Evolutionary conservation across 2,113 vertebrate species (phyloP).

Genomic region (Leiothrix lutea): DNA sequence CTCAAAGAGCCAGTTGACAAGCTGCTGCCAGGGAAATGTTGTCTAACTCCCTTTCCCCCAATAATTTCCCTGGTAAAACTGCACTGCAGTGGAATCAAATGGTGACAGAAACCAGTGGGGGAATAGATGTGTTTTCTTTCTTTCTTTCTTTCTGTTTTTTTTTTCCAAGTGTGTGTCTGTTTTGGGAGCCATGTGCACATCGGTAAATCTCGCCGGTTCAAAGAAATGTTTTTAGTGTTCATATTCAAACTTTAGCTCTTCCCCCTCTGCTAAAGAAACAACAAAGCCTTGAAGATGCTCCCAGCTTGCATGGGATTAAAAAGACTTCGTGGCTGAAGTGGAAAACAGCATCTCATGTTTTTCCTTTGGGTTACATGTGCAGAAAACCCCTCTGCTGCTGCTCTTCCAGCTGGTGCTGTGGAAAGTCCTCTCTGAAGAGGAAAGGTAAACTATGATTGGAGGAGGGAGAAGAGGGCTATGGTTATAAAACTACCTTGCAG

Average conservation of each 20-base stretch:
- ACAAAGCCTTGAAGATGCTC: constrained; percentile 55
- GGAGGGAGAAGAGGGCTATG: background rate
- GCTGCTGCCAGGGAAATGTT: constrained; percentile 56
- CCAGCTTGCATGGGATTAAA: constrained; percentile 47
- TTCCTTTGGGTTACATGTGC: constrained; percentile 20
- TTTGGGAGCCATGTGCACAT: background rate
- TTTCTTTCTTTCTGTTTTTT: background rate
- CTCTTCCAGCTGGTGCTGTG: background rate
- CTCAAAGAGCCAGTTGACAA: constrained; percentile 59
- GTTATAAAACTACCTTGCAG: background rate
- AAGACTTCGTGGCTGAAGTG: constrained; percentile 11
- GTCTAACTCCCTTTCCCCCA: constrained; percentile 35
- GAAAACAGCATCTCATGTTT: constrained; percentile 39
- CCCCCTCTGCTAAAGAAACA: constrained; percentile 22
- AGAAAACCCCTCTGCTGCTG: background rate
- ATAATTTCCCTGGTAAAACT: constrained; percentile 59
- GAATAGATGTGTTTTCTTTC: constrained; percentile 32
- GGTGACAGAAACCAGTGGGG: constrained; percentile 47
- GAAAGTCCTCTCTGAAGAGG: background rate
- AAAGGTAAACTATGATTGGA: background rate
- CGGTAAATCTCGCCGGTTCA: background rate
- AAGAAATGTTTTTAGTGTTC: constrained; percentile 44
- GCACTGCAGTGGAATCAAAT: constrained; percentile 51
- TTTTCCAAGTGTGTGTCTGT: background rate
- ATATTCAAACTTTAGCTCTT: constrained; percentile 28